Base-by-base conservation (phyloP, 2,797 vertebrate genomes). In the Siniperca obscura region DNA sequence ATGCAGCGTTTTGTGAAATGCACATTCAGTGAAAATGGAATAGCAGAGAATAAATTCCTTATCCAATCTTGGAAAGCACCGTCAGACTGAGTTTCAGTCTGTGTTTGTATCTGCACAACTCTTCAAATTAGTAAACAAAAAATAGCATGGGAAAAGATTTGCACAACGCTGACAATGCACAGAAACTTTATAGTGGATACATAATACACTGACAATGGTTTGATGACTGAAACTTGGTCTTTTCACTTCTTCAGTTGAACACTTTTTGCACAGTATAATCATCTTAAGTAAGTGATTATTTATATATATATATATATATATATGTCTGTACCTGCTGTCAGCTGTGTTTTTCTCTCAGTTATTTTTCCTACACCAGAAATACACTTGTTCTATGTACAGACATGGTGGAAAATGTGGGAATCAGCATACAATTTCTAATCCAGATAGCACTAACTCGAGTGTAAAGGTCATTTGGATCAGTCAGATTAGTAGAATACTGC, bases 381-480 rank as follows among this genome's bases (percentile, higher is more conserved):
- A 60, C 57, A 67, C 19, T 82, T 55, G 1, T 68, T 73, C 67
- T 34, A 66, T 16, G n/a, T 70, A 62, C 42, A 69, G 53, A 65
- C 40, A 3, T 13, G 48, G 17, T 40, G 53, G 36, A 70, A 74
- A 74, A 78, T 5, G n/a, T 64, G 22, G 48, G 22, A 78, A 74
- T 50, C 22, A 1, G 27, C 12, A 53, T 74, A 57, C 25, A 46
- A 53, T 61, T 66, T 77, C 14, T 70, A 77, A 68, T 64, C 64
- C 64, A 56, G 14, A 76, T 13, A 44, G 53, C 30, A 2, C 14
- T 19, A 66, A 27, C 34, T 38, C 36, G 25, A 56, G 53, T 38
- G 78, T 87, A 80, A 89, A 78, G 74, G 82, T 83, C 78, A 79
- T 16, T 69, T 67, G 74, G 67, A 79, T 80, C 72, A 70, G 65